A percentile compares a stretch with the other conserved stretches of the same genome.
Conservation (phyloP, 2,797 vertebrate genomes). For the Eremophila alpestris region DNA sequence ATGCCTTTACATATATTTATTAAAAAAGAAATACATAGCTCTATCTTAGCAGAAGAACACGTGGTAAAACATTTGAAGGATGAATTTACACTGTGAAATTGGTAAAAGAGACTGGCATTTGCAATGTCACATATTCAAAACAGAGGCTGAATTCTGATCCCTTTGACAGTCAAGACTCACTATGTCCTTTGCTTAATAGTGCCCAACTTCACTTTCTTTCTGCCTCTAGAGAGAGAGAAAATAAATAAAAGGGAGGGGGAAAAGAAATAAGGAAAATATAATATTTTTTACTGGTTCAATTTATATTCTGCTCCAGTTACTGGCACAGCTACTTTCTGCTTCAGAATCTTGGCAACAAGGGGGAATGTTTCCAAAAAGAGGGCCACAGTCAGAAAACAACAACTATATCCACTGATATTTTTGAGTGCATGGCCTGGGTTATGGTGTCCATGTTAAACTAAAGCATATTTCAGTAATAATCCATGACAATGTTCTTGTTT, state of each 20-base stretch:
- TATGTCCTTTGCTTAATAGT: neutral
- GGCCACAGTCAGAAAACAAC: neutral
- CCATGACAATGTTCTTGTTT: neutral
- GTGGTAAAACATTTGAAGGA: neutral
- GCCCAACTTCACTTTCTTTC: neutral
- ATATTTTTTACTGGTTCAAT: neutral
- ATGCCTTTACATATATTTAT: neutral
- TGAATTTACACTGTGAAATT: neutral
- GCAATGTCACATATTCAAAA: neutral
- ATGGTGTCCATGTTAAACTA: neutral
- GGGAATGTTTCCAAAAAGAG: neutral
- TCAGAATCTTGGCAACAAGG: neutral
- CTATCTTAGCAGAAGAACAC: neutral
- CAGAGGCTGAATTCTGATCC: neutral
- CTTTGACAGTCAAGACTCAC: neutral
- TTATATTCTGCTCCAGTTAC: neutral
- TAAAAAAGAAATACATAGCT: neutral
- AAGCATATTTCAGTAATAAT: neutral
- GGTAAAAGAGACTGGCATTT: accelerated
- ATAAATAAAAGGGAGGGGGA: accelerated
- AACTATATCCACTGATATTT: neutral
- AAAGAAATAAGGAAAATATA: neutral
- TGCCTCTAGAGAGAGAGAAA: neutral
- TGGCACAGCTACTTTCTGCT: neutral
- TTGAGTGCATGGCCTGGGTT: neutral